A percentile compares a stretch with the other conserved stretches of the same genome.
phyloP scores from a whole-genome alignment of 2,888 invertebrate species.

The Callinectes sapidus region DNA sequence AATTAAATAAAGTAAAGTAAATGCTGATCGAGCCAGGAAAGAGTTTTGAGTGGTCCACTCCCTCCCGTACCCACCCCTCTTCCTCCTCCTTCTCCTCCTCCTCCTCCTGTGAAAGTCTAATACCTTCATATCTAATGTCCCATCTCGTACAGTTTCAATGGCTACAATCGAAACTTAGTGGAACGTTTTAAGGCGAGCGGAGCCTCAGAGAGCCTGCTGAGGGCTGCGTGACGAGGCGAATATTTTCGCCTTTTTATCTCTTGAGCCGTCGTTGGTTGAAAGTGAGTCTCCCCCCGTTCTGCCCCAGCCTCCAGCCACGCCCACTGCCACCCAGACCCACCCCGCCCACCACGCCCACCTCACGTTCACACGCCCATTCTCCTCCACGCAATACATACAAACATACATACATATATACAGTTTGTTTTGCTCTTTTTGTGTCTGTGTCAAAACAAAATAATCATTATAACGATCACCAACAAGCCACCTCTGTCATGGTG shows the following conservation, averaged over 20 bases:
- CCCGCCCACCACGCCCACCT: slow-evolving; percentile 47
- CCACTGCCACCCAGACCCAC: slow-evolving; percentile 24
- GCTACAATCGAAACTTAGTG: slow-evolving; percentile 59
- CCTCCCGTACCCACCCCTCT: background rate
- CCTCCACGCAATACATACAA: no score
- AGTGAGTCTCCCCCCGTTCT: slow-evolving; percentile 52
- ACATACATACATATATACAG: no score
- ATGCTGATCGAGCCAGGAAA: background rate
- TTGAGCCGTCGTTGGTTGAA: slow-evolving; percentile 53
- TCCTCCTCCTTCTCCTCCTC: background rate
- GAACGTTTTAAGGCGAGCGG: slow-evolving; percentile 54
- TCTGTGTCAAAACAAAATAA: background rate
- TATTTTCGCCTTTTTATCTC: slow-evolving; percentile 57
- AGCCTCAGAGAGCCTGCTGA: slow-evolving; percentile 51
- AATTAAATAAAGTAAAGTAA: no score
- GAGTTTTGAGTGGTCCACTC: slow-evolving; percentile 1
- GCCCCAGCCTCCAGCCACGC: slow-evolving; percentile 32
- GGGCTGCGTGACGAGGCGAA: slow-evolving; percentile 64
- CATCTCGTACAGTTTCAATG: slow-evolving; percentile 50
- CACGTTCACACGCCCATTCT: background rate
- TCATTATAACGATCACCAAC: background rate
- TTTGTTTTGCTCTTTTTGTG: background rate
- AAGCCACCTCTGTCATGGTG: no score
- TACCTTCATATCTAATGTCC: slow-evolving; percentile 51
- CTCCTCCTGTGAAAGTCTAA: slow-evolving; percentile 39